phyloP scores from a whole-genome alignment of 1,140 invertebrate species.

The Pollicipes pollicipes region DNA sequence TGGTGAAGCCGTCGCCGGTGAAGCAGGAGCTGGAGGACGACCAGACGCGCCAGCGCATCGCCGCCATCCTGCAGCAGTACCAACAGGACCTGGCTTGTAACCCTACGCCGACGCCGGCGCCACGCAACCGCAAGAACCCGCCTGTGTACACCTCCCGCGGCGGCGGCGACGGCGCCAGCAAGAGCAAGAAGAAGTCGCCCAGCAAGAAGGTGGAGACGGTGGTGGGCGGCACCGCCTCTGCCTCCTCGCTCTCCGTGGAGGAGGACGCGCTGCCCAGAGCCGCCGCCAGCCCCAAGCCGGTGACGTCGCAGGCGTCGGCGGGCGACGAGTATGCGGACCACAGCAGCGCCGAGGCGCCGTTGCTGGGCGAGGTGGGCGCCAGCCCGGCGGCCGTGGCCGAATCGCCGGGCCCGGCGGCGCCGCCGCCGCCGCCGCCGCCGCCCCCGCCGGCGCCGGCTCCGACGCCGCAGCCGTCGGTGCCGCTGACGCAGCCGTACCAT shows the following conservation, averaged over 20 bases:
- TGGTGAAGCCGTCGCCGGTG: conserved; percentile 21
- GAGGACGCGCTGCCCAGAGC: background rate
- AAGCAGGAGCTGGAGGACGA: conserved; percentile 44
- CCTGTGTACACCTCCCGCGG: background rate
- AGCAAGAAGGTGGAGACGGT: conserved; percentile 5
- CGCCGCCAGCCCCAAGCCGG: background rate
- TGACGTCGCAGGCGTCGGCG: background rate
- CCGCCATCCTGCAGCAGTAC: conserved; percentile 60
- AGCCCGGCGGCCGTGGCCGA: background rate
- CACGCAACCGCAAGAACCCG: conserved; percentile 48
- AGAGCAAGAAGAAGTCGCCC: conserved; percentile 5
- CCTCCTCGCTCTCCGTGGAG: background rate
- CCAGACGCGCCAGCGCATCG: conserved; percentile 57
- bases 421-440: too few species aligned
- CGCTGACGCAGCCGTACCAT: background rate
- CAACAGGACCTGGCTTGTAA: conserved; percentile 62
- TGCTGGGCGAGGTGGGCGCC: background rate
- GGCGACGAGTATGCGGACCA: background rate
- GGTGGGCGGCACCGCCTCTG: background rate
- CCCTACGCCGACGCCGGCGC: conserved; percentile 47
- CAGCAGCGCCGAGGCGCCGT: background rate
- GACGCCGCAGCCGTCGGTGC: too few species aligned
- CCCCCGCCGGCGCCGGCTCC: too few species aligned
- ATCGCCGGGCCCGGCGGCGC: too few species aligned
- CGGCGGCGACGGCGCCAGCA: background rate